phyloP scores from a whole-genome alignment of 2,113 vertebrate genomes.

The Cricetomys ansorgei region DNA sequence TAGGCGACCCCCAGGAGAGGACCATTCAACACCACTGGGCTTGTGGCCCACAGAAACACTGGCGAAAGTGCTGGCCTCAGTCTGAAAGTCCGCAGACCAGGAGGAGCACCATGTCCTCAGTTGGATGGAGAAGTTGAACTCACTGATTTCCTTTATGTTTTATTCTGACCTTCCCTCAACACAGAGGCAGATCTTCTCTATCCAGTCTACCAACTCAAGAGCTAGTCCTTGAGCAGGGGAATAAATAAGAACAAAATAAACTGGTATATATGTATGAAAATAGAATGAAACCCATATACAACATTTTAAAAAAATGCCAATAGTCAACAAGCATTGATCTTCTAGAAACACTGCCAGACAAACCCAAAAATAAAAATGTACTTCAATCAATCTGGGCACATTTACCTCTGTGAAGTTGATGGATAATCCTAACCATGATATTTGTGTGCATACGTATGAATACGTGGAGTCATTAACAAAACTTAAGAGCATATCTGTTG shows the following conservation, averaged over 20 bases:
- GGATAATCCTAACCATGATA: not conserved
- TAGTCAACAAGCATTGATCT: not conserved
- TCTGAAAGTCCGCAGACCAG: not conserved
- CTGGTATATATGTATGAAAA: not conserved
- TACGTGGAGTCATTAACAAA: slow-evolving; percentile 30
- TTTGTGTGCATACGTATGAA: not conserved
- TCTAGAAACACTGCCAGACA: not conserved
- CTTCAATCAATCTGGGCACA: not conserved
- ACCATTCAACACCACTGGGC: too few species aligned
- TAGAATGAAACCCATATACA: not conserved
- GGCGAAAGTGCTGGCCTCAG: not conserved
- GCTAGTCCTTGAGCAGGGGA: not conserved
- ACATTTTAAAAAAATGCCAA: not conserved
- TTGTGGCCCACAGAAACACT: too few species aligned
- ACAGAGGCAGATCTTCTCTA: not conserved
- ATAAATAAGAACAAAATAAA: not conserved
- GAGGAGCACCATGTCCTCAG: not conserved
- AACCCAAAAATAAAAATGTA: not conserved
- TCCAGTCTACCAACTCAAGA: not conserved
- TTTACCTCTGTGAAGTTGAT: not conserved
- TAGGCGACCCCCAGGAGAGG: too few species aligned
- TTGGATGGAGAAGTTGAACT: not conserved
- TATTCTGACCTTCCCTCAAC: not conserved
- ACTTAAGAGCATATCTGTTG: not conserved
- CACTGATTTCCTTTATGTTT: not conserved